phyloP scores from a whole-genome alignment of 2,797 vertebrate genomes.

The Peromyscus eremicus region DNA sequence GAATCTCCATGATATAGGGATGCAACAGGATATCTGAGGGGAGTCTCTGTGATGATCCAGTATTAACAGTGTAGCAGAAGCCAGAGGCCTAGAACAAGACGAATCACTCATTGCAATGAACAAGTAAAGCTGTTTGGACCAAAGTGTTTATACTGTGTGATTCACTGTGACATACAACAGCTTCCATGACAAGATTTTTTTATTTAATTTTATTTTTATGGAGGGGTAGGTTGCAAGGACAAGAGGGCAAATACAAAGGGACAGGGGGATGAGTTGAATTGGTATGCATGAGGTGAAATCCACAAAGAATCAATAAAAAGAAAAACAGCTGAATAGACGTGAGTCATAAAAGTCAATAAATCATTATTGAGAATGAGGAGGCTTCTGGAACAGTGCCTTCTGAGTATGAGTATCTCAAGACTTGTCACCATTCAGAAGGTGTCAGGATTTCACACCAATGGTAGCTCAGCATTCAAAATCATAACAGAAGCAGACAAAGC shows the following conservation, averaged over 20 bases:
- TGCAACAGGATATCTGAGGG: too few species aligned
- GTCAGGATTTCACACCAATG: conserved; percentile 24
- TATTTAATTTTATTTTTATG: neutral
- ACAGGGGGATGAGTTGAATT: neutral
- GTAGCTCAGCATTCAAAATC: neutral
- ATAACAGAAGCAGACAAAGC: neutral
- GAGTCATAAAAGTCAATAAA: conserved; percentile 39
- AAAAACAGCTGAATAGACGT: neutral
- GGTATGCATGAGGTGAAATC: neutral
- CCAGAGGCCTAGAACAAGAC: neutral
- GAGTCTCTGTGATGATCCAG: too few species aligned
- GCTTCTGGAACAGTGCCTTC: neutral
- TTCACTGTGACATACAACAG: neutral
- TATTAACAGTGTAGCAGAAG: neutral
- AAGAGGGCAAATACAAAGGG: neutral
- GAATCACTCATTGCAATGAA: neutral
- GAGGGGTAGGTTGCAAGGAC: neutral
- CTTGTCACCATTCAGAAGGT: conserved; percentile 29
- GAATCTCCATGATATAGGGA: too few species aligned
- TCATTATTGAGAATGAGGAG: conserved; percentile 33
- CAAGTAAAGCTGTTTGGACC: neutral
- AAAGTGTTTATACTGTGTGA: neutral
- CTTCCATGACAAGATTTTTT: neutral
- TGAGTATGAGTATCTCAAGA: conserved; percentile 67
- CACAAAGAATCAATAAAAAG: neutral